Base-by-base conservation (phyloP, 2,113 vertebrate species). In the Lanius ludovicianus region DNA sequence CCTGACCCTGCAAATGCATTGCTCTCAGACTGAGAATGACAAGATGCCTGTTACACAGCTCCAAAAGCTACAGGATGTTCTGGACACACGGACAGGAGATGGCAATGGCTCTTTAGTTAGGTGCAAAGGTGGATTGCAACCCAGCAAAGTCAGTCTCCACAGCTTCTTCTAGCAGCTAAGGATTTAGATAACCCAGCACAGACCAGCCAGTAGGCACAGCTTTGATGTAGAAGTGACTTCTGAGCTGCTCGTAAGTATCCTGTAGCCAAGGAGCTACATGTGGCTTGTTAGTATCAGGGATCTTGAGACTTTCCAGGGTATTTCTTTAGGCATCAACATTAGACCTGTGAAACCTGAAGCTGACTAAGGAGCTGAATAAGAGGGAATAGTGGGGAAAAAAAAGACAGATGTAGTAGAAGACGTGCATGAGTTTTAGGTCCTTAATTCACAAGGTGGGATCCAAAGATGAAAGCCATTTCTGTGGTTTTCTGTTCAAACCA, bases 221-320 rank as follows among this genome's bases (percentile, higher is more conserved):
- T 91, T 74, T 67, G 33, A 27, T 70, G 18, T n/a, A 42, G 28
- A 27, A 50, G 4, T 31, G 15, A 20, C 39, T 55, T 46, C 30
- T 74, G 47, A 81, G 59, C 33, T 60, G 35, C 60, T 81, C 8
- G 0, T 17, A 62, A 65, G 10, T 62, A 28, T 84, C 15, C 25
- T 74, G 46, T 49, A 53, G 35, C 57, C 3, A 3, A 53, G 25
- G n/a, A 62, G 10, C 5, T 79, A 22, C 19, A 20, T 0, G 1
- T 73, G 35, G 6, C 19, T 84, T 0, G 15, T 65, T 23, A 42
- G 11, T 68, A 18, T 60, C 21, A 64, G 21, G 1, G 16, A 52
- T 86, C n/a, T 27, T 73, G 49, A 73, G 22, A 28, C 77, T 85
- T 76, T 74, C 68, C 28, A 62, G 46, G 15, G 31, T 69, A n/a